Base-by-base conservation (phyloP, 2,113 vertebrate species). In the Crotalus helleri region DNA sequence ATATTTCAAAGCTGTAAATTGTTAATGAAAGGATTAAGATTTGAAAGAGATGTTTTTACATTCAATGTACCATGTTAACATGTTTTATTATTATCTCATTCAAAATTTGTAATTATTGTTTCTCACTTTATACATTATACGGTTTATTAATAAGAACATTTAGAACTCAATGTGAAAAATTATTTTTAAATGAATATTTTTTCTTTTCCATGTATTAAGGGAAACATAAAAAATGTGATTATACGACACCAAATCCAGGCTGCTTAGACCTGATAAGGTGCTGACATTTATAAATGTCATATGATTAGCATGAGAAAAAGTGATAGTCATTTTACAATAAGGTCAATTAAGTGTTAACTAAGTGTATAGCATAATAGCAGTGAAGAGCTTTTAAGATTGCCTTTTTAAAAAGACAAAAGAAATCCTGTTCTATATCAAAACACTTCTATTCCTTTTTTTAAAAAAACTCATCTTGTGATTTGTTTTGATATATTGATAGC, bases 231-330 rank as follows among this genome's bases (percentile, higher is more conserved):
- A 96, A 96, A 95, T 91, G 92, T 54, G 91, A 61, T 94, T 92
- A 92, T 92, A 64, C 39, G 58, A 92, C 91, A 89, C 93, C 87
- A 94, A 96, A 96, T 91, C 93, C 58, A 17, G 94, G 91, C 94
- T 97, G 97, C 94, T 93, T 9, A 95, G 95, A 94, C 95, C 94
- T 26, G 95, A 97, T 97, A 97, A 97, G 95, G 96, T 97, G 95
- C 85, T 97, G 95, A 96, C 97, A 97, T 97, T 97, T 97, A 94
- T 96, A 97, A 97, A 97, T 96, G 97, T 93, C 96, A 94, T 95
- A 92, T 96, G 96, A 96, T 97, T 97, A 97, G 96, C 97, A 97
- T 97, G 96, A 96, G 96, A 97, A 97, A 96, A 92, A 95, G 95
- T 95, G 95, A 95, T 90, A 96, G 92, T 96, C 95, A 90, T 88